Evolutionary conservation across 2,888 invertebrate genomes (phyloP).

Genomic region (Mechanitis mazaeus): DNA sequence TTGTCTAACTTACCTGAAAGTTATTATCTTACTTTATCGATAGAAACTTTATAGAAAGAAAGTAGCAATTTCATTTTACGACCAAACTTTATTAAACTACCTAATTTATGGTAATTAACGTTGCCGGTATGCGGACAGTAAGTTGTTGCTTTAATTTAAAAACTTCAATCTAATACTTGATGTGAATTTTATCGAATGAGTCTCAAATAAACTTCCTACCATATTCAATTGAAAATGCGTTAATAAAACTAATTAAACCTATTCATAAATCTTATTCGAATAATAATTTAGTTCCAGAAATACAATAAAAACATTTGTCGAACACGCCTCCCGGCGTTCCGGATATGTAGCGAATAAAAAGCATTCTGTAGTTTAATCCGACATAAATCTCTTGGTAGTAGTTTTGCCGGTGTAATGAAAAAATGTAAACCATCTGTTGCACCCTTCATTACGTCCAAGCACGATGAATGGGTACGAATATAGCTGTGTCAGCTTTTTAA

Average conservation of each 20-base stretch:
- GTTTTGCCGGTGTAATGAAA: conserved; percentile 69
- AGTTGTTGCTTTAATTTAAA: conserved; percentile 17
- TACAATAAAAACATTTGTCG: conserved; percentile 58
- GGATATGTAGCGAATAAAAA: conserved; percentile 67
- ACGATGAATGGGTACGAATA: conserved; percentile 61
- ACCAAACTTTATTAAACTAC: conserved; percentile 19
- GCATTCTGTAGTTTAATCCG: conserved; percentile 66
- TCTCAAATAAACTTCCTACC: conserved; percentile 5
- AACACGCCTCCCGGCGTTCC: conserved; percentile 64
- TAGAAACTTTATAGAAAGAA: conserved; percentile 16
- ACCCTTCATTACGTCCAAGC: conserved; percentile 69
- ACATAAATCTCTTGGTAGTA: conserved; percentile 67
- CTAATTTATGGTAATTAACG: conserved; percentile 22
- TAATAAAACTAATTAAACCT: conserved; percentile 16
- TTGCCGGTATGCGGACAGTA: conserved; percentile 14
- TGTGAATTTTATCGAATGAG: not conserved
- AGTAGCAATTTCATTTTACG: conserved; percentile 23
- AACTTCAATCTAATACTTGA: conserved; percentile 8
- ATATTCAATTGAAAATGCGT: conserved; percentile 4
- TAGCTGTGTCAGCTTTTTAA: conserved; percentile 69
- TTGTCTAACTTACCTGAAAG: conserved; percentile 7
- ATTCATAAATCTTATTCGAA: conserved; percentile 25
- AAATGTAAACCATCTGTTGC: conserved; percentile 74
- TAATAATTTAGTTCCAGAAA: conserved; percentile 50
- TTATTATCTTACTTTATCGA: conserved; percentile 13